Conservation (phyloP, 64 coral and sea anemone genomes). For the Astreopora myriophthalma region DNA sequence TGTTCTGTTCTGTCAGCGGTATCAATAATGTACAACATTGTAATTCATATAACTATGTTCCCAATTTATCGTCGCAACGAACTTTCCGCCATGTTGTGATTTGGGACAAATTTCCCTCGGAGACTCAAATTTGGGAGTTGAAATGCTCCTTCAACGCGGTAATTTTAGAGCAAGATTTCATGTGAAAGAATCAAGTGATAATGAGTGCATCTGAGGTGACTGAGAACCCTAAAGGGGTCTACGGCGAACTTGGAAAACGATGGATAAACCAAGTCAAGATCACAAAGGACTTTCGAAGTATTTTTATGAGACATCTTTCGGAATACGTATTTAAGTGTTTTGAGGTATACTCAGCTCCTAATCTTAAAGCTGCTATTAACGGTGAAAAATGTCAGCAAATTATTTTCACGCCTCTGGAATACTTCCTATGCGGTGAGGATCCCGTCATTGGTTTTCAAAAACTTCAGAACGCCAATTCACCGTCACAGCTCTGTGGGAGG, state of each 20-base stretch:
- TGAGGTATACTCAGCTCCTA: constrained; percentile 55
- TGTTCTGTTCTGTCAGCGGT: too few relatives aligned
- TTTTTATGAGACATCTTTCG: constrained; percentile 77
- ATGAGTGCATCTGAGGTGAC: constrained; percentile 1
- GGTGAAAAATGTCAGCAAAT: constrained; percentile 64
- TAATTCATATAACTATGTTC: too few relatives aligned
- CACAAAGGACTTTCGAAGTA: constrained; percentile 26
- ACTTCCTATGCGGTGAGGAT: constrained; percentile 86
- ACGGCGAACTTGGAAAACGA: constrained; percentile 10
- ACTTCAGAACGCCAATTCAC: constrained; percentile 73
- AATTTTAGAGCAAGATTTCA: neutral
- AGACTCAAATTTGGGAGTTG: neutral
- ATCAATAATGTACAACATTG: too few relatives aligned
- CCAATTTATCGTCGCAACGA: neutral
- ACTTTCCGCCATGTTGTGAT: neutral
- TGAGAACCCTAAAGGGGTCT: neutral
- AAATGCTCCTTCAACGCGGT: neutral
- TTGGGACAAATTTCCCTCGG: neutral
- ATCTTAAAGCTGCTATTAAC: constrained; percentile 50
- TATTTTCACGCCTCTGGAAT: constrained; percentile 83
- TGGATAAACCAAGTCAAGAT: neutral
- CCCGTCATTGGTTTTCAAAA: constrained; percentile 71
- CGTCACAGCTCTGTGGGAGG: constrained; percentile 84
- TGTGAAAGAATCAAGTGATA: neutral
- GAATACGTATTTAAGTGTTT: constrained; percentile 76